Base-by-base conservation (phyloP, 1,140 invertebrate species). In the Sinella curviseta region DNA sequence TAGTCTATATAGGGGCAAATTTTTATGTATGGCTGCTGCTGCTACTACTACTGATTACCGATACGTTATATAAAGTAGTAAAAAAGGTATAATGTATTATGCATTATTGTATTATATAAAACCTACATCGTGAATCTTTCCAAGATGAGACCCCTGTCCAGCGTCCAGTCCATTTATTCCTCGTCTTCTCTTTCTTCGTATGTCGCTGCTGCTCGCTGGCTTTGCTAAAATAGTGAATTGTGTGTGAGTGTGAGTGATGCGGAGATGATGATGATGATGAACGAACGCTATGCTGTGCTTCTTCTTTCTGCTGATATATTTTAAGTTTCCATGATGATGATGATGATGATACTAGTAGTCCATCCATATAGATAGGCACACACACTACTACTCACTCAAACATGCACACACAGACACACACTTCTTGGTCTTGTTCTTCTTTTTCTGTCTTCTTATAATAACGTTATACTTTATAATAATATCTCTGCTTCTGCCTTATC, bases 291-390 rank as follows among this genome's bases (percentile, higher is more conserved):
- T 60, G 57, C 4, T 16, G 8, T 48, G 39, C 39, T 48, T 48
- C 39, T 20, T 48, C 8, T 20, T 48, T 20, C 39, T 48, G 39
- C 8, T 48, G 20, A 60, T 60, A 60, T 60, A 14, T 60, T 60
- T 60, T 60, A 60, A 60, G 57, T 60, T 60, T 60, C 57, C 57
- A 60, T 60, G 39, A 48, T 48, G 39, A 48, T 48, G 39, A 48
- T 48, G 8, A 48, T 48, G 39, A 20, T 20, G 39, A 48, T 48
- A 12, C 39, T 20, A 48, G 8, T 12, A 12, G 8, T 48, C 39
- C 39, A 48, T 48, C 39, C 39, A 48, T 48, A 48, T 20, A n/a
- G n/a, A n/a, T n/a, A 48, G 39, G 39, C 39, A 48, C 39, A 48
- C 8, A 12, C 39, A 48, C 39, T 48, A 60, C 57, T 60, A 8